Conservation (phyloP, 2,888 invertebrate species). For the Hirudinaria manillensis region DNA sequence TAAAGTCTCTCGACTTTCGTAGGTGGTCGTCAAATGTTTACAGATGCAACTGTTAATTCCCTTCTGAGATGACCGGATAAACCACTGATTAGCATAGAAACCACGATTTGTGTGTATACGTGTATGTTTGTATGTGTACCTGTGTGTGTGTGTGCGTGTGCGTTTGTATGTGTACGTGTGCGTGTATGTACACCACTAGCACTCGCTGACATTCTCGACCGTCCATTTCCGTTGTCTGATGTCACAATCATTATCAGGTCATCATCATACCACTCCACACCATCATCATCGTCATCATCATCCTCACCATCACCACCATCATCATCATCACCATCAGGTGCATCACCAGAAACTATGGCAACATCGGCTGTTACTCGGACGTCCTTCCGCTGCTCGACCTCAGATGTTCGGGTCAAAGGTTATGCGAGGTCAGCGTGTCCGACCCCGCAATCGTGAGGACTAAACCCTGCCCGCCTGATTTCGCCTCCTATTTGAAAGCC, state of each 20-base stretch:
- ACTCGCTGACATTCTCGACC: too few relatives aligned
- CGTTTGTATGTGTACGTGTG: too few relatives aligned
- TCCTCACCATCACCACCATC: conserved; percentile 18
- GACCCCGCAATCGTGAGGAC: conserved; percentile 36
- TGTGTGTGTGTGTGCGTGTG: too few relatives aligned
- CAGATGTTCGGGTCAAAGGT: conserved; percentile 34
- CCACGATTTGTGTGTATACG: too few relatives aligned
- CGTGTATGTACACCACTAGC: too few relatives aligned
- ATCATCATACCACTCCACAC: neutral
- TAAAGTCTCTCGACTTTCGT: too few relatives aligned
- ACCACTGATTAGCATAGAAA: too few relatives aligned
- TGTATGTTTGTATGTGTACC: too few relatives aligned
- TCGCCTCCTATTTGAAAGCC: conserved; percentile 35
- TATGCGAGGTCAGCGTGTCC: conserved; percentile 36
- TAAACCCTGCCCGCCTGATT: conserved; percentile 37
- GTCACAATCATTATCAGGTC: neutral
- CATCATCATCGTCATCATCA: neutral
- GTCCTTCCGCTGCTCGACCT: conserved; percentile 33
- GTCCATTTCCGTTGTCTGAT: too few relatives aligned
- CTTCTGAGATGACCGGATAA: too few relatives aligned
- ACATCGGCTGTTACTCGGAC: conserved; percentile 32
- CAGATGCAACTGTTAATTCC: too few relatives aligned
- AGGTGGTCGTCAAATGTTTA: too few relatives aligned
- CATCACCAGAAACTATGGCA: conserved; percentile 31
- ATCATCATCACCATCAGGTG: conserved; percentile 23